A percentile compares a stretch with the other conserved stretches of the same genome.
phyloP scores from a whole-genome alignment of 2,888 invertebrate genomes.

The Punctoribates punctum region DNA sequence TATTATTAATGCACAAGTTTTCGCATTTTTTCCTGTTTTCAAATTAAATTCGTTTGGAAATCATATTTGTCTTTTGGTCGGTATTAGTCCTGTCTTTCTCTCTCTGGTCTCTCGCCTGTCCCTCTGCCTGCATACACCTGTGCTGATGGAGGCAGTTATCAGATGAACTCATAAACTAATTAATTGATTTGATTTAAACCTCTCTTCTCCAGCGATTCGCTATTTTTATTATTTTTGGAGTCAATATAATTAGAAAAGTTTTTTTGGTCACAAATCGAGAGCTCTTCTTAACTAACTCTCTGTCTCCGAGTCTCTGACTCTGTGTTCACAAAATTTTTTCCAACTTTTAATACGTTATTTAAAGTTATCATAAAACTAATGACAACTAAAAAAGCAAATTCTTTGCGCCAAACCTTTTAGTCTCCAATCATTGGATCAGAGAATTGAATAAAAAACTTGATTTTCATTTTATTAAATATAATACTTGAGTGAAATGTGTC shows the following conservation, averaged over 20 bases:
- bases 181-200: slow-evolving; percentile 1
- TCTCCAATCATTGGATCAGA: not conserved
- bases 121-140: not conserved
- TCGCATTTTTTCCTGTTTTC: not conserved
- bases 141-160: not conserved
- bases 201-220: not conserved
- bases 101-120: not conserved
- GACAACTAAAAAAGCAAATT: not conserved
- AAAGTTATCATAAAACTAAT: not conserved
- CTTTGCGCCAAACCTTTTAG: not conserved
- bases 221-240: not conserved
- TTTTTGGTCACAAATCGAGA: too few species aligned
- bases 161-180: slow-evolving; percentile 22
- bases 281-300: too few species aligned
- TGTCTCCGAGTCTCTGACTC: too few species aligned
- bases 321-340: not conserved
- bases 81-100: not conserved
- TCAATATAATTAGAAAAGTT: too few species aligned
- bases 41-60: not conserved
- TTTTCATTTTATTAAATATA: not conserved
- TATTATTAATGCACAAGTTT: not conserved
- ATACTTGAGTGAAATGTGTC: not conserved
- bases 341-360: not conserved
- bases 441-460: not conserved
- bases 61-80: not conserved